A percentile compares a stretch with the other conserved stretches of the same genome.
These are phyloP conservation scores for Phoxinus phoxinus DNA, from an alignment of 2,113 vertebrate genomes.

Conservation along the genomic window DNA sequence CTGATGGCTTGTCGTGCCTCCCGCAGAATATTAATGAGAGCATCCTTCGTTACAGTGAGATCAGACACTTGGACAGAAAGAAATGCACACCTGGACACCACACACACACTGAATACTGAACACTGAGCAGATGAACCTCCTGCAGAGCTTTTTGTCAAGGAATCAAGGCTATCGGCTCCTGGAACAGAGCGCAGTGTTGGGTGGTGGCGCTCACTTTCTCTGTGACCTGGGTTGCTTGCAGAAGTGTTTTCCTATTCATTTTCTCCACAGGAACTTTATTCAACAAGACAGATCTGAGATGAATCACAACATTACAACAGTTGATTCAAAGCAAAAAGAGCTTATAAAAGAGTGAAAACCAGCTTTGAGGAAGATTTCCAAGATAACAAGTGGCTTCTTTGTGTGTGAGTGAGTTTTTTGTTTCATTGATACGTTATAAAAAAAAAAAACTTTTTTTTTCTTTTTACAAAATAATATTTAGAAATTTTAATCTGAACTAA, in stretches of 20 bases:
- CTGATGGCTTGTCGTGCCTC: conserved; percentile 68
- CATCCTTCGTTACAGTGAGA: conserved; percentile 51
- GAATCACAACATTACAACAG: neutral
- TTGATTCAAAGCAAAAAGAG: neutral
- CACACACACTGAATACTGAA: conserved; percentile 15
- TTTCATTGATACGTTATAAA: neutral
- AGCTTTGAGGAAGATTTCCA: neutral
- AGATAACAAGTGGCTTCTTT: neutral
- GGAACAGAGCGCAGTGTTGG: neutral
- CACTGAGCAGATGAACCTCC: conserved; percentile 10
- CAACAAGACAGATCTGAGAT: conserved; percentile 4
- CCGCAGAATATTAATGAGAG: conserved; percentile 69
- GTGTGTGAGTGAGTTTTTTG: neutral
- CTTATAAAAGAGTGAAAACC: neutral
- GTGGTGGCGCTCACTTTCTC: neutral
- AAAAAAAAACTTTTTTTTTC: neutral
- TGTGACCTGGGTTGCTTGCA: neutral
- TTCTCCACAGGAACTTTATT: neutral
- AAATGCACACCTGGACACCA: conserved; percentile 51
- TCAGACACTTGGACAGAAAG: conserved; percentile 45
- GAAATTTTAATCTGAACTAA: too few species aligned
- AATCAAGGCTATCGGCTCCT: neutral
- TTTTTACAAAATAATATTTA: neutral
- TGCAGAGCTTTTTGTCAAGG: conserved; percentile 22
- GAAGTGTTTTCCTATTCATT: neutral